Percentiles rank a stretch among this genome's conserved stretches.
These are phyloP conservation scores for Alentia gelatinosa DNA, from an alignment of 2,888 invertebrate species.

Conservation along the genomic window DNA sequence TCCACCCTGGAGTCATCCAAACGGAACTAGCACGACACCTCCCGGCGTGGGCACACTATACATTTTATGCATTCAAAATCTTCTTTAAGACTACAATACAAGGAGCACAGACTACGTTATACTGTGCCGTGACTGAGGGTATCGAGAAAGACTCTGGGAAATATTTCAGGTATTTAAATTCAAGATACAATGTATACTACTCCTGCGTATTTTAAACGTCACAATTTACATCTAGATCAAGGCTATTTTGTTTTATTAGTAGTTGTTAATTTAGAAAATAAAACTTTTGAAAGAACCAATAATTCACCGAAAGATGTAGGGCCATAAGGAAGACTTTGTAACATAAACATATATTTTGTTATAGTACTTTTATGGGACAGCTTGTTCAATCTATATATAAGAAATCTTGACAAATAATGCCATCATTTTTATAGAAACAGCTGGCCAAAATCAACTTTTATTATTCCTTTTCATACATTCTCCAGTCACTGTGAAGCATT, in stretches of 20 bases:
- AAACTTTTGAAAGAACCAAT: neutral
- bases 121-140: conserved; percentile 66
- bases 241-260: neutral
- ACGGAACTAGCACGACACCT: too few species aligned
- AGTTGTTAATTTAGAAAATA: neutral
- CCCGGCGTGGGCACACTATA: too few species aligned
- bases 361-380: too few species aligned
- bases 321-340: neutral
- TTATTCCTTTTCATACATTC: neutral
- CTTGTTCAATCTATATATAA: too few species aligned
- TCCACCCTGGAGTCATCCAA: too few species aligned
- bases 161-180: conserved; percentile 67
- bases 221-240: neutral
- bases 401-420: neutral
- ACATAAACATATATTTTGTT: neutral
- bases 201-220: neutral
- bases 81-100: conserved; percentile 64
- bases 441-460: neutral
- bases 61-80: too few species aligned
- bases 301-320: neutral
- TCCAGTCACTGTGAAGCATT: neutral
- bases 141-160: conserved; percentile 65
- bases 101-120: conserved; percentile 68
- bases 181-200: neutral
- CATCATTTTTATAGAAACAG: neutral